Percentiles rank a stretch among this genome's conserved stretches.
Conservation (phyloP, 2,113 vertebrate species). For the Pseudonaja textilis region DNA sequence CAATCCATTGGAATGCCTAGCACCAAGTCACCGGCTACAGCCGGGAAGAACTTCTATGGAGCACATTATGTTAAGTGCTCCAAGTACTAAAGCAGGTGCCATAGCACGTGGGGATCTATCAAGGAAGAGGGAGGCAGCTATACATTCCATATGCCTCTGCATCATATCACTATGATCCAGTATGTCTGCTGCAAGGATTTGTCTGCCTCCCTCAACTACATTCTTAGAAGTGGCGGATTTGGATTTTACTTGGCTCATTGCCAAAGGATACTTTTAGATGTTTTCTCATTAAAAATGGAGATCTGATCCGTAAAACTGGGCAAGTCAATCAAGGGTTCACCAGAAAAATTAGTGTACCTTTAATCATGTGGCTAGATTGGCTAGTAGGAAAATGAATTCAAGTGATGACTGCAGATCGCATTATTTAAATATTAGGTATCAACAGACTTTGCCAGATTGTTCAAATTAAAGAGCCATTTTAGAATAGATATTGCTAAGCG, state of each 20-base stretch:
- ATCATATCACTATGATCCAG: neutral
- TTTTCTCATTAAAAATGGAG: slow-evolving; percentile 7
- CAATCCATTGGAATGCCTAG: slow-evolving; percentile 23
- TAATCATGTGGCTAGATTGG: neutral
- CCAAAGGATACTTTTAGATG: slow-evolving; percentile 22
- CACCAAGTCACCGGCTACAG: neutral
- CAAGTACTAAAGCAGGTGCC: neutral
- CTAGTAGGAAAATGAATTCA: neutral
- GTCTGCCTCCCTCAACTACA: slow-evolving; percentile 25
- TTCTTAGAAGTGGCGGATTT: slow-evolving; percentile 11
- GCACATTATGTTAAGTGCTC: fast-evolving
- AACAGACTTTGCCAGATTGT: neutral
- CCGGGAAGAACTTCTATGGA: neutral
- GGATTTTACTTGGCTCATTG: slow-evolving; percentile 6
- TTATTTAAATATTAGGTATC: neutral
- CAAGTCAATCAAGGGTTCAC: neutral
- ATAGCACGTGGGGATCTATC: neutral
- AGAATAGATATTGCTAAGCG: neutral
- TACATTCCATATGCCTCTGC: neutral
- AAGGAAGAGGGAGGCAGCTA: neutral
- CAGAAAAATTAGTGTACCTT: neutral
- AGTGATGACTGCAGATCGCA: neutral
- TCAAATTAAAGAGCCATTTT: neutral
- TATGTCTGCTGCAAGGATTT: slow-evolving; percentile 18
- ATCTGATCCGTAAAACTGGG: neutral